Evolutionary conservation across 2,888 invertebrate genomes (phyloP), one percentile per base, ranked within the genome.

Genomic region (Nomada ferruginata): DNA sequence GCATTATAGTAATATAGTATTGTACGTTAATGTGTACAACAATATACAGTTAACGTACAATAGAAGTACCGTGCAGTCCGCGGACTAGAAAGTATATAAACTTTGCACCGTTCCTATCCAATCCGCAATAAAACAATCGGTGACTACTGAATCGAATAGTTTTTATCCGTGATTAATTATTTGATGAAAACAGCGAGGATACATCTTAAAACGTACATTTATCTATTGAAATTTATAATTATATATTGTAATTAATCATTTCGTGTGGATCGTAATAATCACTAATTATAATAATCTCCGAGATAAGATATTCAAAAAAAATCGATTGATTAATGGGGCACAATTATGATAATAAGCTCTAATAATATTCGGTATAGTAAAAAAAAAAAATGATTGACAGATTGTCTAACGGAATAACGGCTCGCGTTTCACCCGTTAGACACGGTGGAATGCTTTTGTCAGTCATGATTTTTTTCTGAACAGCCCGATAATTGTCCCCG

Each of bases 371-470:
- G 47, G 47, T 47, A 13, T 15, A 1, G 11, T 15, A 13, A 29
- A 64, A 26, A 59, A 59, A 4, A 29, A 18, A 65, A 60, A 36
- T 63, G 9, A 74, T 68, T 50, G 36, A 15, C 2, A 55, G 18
- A 44, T 53, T 15, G 7, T 29, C 29, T 36, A 29, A 20, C 50
- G 2, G 2, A 15, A 26, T 68, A 68, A 78, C 63, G 63, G 52
- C 9, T 3, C 60, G 75, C 18, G 53, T 1, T 47, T 42, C n/a
- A 5, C 26, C 57, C 63, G 29, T 50, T 70, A 64, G 70, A 64
- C n/a, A 70, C 26, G 70, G 13, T 18, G n/a, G 44, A 18, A 44
- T 52, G 72, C 20, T 47, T 75, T 63, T 13, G 44, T 36, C 18
- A 23, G 42, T 20, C 11, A 55, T 23, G 23, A 11, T 55, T 55